Base-by-base conservation (phyloP, 1,140 invertebrate species). In the Maniola jurtina region DNA sequence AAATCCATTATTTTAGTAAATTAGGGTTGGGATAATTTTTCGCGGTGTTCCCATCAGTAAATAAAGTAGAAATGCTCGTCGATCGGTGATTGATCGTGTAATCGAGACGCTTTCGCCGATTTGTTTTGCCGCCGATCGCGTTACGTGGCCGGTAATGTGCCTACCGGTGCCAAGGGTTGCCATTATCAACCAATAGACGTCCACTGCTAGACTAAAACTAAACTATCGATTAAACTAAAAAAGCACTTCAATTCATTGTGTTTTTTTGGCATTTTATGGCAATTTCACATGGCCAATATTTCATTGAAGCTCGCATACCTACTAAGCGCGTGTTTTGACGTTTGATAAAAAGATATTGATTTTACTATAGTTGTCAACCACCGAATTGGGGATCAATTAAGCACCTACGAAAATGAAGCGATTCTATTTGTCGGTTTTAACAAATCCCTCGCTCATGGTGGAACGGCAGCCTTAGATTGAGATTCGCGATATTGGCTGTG, bases 31-130 rank as follows among this genome's bases (percentile, higher is more conserved):
- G 14, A 4, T 9, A 52, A 45, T 3, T 9, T 48, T 48, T 25
- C 33, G 6, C 54, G 33, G 9, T n/a, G 34, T 11, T 35, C 54
- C 34, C 33, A 7, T 14, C 35, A 35, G 9, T 55, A 54, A 54
- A 54, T 34, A 55, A 60, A 65, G 56, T 60, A 45, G 15, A 60
- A 60, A 66, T 61, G 58, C 38, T 45, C 47, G 48, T 16, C 14
- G 62, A 45, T 5, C n/a, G 25, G 35, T 70, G 68, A 70, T 70
- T 61, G 68, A 70, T 70, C 48, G 58, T 9, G 68, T 61, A 64
- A 64, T 60, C 48, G 58, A 70, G 58, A 70, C 40, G 38, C 47
- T 40, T 11, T 56, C 33, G 36, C 15, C 61, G 68, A 59, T 59
- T 52, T 61, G 58, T 60, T 64, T 60, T 60, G 34, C 54, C 25